phyloP scores from a whole-genome alignment of 2,113 vertebrate species.

The Fregata magnificens region DNA sequence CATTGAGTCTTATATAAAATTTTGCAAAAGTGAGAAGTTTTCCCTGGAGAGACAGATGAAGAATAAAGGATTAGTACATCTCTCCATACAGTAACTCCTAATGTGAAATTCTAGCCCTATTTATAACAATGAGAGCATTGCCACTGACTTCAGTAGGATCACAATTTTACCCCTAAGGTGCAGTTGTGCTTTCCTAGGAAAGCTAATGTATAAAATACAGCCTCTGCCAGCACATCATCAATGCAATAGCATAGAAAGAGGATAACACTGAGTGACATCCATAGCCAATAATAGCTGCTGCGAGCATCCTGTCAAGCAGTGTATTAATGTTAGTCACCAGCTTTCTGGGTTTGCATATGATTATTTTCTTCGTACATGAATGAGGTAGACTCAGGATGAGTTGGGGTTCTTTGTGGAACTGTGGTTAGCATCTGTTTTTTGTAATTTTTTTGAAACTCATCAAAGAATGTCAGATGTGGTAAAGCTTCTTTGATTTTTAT shows the following conservation, averaged over 20 bases:
- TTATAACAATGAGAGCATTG: neutral
- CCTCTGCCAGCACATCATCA: conserved; percentile 15
- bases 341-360: neutral
- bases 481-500: neutral
- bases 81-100: neutral
- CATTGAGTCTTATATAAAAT: neutral
- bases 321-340: conserved; percentile 3
- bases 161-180: neutral
- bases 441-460: neutral
- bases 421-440: neutral
- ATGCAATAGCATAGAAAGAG: neutral
- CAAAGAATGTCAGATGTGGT: neutral
- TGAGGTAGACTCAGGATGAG: neutral
- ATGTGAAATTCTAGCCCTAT: conserved; percentile 15
- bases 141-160: neutral
- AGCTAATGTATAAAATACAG: conserved; percentile 4
- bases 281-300: neutral
- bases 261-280: neutral
- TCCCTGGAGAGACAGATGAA: neutral
- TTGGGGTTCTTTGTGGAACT: neutral
- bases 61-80: neutral
- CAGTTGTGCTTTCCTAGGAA: neutral
- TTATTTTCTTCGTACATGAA: neutral
- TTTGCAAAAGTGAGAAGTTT: conserved; percentile 16
- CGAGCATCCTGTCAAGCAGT: neutral